Conservation (phyloP, 2,797 vertebrate genomes). For the Gymnoscopelus microlampas region DNA sequence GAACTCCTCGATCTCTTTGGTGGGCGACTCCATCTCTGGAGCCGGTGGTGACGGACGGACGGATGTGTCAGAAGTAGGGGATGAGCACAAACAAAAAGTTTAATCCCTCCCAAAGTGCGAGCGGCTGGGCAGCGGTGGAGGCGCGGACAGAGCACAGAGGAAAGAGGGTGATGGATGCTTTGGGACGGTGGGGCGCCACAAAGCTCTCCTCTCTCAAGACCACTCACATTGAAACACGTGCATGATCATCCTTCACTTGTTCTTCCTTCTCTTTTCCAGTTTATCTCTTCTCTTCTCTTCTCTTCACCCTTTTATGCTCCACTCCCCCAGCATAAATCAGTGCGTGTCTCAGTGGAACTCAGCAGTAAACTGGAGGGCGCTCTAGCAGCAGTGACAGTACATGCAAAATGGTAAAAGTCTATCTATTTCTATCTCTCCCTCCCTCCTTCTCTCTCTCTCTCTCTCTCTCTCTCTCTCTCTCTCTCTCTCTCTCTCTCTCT, state of each 20-base stretch:
- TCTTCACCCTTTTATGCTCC: constrained; percentile 21
- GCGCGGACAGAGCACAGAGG: constrained; percentile 4
- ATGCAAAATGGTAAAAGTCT: constrained; percentile 50
- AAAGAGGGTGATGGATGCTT: neutral
- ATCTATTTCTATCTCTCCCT: constrained; percentile 34
- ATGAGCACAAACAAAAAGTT: constrained; percentile 54
- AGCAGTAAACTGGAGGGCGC: constrained; percentile 48
- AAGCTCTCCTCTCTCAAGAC: constrained; percentile 51
- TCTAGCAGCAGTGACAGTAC: constrained; percentile 59
- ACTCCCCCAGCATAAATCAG: constrained; percentile 26
- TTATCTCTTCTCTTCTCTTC: constrained; percentile 11
- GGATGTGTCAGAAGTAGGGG: constrained; percentile 37
- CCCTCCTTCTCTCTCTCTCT: constrained; percentile 18
- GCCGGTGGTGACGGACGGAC: constrained; percentile 22
- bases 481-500: constrained; percentile 8
- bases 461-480: constrained; percentile 1
- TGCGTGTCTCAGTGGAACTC: constrained; percentile 58
- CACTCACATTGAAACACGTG: no score
- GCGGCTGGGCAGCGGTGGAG: constrained; percentile 20
- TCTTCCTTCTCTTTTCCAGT: constrained; percentile 49
- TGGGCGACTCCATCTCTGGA: constrained; percentile 94
- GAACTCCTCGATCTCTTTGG: constrained; percentile 99
- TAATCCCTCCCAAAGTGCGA: constrained; percentile 63
- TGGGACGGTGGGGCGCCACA: constrained; percentile 34
- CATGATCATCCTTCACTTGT: no score